Evolutionary conservation across 1,140 invertebrate species (phyloP).

Genomic region (Drosophila virilis): DNA sequence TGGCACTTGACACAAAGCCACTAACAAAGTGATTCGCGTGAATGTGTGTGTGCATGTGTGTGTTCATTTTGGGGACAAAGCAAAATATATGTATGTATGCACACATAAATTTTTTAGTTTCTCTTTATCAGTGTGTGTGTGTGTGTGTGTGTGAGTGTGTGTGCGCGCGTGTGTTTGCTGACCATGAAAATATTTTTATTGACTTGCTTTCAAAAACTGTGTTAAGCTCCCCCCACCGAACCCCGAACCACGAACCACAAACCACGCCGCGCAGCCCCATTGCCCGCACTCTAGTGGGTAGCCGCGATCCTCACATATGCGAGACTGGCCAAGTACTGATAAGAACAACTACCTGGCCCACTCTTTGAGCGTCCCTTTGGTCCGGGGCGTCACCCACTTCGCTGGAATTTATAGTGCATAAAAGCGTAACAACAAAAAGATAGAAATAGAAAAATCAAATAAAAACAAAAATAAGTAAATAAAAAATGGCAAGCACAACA

Average conservation of each 20-base stretch:
- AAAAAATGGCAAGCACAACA: constrained; percentile 30
- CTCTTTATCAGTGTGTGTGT: constrained; percentile 19
- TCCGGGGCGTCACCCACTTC: background rate
- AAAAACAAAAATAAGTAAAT: background rate
- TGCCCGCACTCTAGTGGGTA: background rate
- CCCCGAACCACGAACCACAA: too few relatives aligned
- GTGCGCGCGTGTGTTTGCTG: constrained; percentile 49
- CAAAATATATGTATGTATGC: constrained; percentile 15
- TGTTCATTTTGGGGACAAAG: constrained; percentile 59
- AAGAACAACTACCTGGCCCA: background rate
- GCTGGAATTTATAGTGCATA: constrained; percentile 27
- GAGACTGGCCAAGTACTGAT: background rate
- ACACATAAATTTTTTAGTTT: constrained; percentile 50
- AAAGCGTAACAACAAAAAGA: background rate
- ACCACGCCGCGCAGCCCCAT: background rate
- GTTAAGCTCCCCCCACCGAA: background rate
- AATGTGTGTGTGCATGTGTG: constrained; percentile 9
- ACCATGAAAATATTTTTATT: constrained; percentile 73
- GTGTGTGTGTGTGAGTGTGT: constrained; percentile 24
- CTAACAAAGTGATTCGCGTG: constrained; percentile 20
- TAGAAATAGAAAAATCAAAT: background rate
- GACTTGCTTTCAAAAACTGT: constrained; percentile 50
- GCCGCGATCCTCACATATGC: background rate
- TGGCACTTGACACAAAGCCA: constrained; percentile 23
- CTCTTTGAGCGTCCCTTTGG: background rate